Percentiles rank a stretch among this genome's conserved stretches.
These are phyloP conservation scores for Istiophorus platypterus DNA, from an alignment of 2,113 vertebrate species.

Conservation along the genomic window DNA sequence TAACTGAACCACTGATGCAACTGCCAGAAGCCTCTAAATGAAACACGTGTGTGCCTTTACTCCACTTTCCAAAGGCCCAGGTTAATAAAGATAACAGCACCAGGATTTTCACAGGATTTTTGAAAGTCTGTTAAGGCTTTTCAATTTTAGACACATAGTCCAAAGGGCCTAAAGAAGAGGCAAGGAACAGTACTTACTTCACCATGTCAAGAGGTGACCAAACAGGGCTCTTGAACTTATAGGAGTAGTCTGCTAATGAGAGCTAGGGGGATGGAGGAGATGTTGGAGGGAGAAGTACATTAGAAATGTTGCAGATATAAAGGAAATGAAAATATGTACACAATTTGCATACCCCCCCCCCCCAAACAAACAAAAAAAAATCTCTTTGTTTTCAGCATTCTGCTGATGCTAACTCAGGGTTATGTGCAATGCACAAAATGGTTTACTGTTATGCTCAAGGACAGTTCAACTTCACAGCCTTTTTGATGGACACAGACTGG, in stretches of 20 bases:
- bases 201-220: conserved; percentile 54
- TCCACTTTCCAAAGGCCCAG: conserved; percentile 21
- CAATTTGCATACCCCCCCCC: conserved; percentile 30
- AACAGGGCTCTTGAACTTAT: conserved; percentile 24
- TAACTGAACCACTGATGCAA: not conserved
- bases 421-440: conserved; percentile 24
- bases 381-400: conserved; percentile 12
- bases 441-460: conserved; percentile 34
- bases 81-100: conserved; percentile 60
- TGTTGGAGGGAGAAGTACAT: conserved; percentile 2
- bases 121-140: conserved; percentile 37
- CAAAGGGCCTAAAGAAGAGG: conserved; percentile 40
- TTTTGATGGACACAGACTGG: conserved; percentile 21
- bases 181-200: conserved; percentile 31
- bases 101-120: conserved; percentile 45
- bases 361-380: conserved; percentile 24
- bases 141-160: not conserved
- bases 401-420: conserved; percentile 40
- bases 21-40: not conserved
- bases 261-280: conserved; percentile 1
- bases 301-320: conserved; percentile 19
- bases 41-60: conserved; percentile 21
- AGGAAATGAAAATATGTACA: conserved; percentile 22
- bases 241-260: conserved; percentile 45
- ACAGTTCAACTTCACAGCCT: conserved; percentile 14